These are phyloP conservation scores for Acanthosoma haemorrhoidale DNA, from an alignment of 2,888 invertebrate species.

Conservation along the genomic window DNA sequence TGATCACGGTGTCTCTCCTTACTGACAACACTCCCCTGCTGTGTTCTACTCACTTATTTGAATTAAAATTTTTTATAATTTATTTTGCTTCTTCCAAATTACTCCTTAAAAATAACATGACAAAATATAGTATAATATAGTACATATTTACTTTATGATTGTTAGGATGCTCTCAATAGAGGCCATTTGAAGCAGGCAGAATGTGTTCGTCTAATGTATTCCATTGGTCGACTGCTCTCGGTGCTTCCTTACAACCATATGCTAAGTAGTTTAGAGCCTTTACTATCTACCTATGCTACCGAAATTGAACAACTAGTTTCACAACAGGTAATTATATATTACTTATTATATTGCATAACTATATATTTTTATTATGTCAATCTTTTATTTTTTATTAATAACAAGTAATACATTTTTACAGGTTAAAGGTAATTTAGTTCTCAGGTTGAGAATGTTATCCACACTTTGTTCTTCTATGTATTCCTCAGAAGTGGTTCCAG, in stretches of 20 bases:
- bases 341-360: too few species aligned
- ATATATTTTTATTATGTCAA: too few species aligned
- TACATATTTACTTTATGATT: slow-evolving; percentile 13
- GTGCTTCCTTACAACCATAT: slow-evolving; percentile 58
- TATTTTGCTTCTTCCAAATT: too few species aligned
- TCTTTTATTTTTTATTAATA: background rate
- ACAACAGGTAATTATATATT: slow-evolving; percentile 9
- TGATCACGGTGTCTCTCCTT: too few species aligned
- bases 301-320: slow-evolving; percentile 29
- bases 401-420: slow-evolving; percentile 38
- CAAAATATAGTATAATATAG: too few species aligned
- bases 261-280: slow-evolving; percentile 62
- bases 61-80: too few species aligned
- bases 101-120: too few species aligned
- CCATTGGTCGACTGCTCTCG: slow-evolving; percentile 67
- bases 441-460: slow-evolving; percentile 63
- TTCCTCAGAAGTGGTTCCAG: slow-evolving; percentile 36
- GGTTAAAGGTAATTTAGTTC: slow-evolving; percentile 53
- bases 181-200: slow-evolving; percentile 61
- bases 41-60: too few species aligned
- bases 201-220: slow-evolving; percentile 67
- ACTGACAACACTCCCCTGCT: too few species aligned
- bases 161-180: slow-evolving; percentile 51
- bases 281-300: slow-evolving; percentile 44
- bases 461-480: slow-evolving; percentile 60